These are phyloP conservation scores for Morpho achilles DNA, from an alignment of 2,888 invertebrate genomes.

Conservation along the genomic window DNA sequence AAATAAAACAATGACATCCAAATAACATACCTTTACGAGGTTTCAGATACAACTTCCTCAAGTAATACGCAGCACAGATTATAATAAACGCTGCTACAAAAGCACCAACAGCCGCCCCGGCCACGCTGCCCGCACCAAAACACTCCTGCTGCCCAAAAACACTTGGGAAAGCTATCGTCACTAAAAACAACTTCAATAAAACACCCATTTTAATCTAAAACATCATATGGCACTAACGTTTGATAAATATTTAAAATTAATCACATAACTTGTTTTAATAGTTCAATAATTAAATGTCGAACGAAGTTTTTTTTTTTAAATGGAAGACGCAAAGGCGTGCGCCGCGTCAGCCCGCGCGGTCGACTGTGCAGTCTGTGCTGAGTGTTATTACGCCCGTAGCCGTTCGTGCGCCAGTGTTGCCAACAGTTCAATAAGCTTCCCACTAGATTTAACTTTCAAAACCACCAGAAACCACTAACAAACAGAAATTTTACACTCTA, in stretches of 20 bases:
- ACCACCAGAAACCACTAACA: too few relatives aligned
- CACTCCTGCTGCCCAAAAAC: constrained; percentile 74
- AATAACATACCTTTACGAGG: constrained; percentile 73
- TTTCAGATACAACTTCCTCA: constrained; percentile 82
- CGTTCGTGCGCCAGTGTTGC: too few relatives aligned
- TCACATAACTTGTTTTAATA: constrained; percentile 65
- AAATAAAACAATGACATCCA: not conserved
- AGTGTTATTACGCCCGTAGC: constrained; percentile 23
- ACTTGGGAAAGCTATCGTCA: constrained; percentile 65
- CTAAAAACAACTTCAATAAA: constrained; percentile 60
- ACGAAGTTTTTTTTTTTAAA: constrained; percentile 39
- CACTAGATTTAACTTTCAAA: too few relatives aligned
- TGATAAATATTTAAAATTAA: constrained; percentile 30
- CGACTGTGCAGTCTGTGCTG: constrained; percentile 44
- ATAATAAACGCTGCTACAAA: constrained; percentile 82
- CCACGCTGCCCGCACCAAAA: constrained; percentile 84
- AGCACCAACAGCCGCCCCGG: constrained; percentile 85
- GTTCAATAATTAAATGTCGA: constrained; percentile 21
- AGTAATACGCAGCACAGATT: constrained; percentile 75
- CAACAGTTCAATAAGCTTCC: too few relatives aligned
- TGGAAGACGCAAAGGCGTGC: constrained; percentile 46
- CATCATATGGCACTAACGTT: constrained; percentile 71
- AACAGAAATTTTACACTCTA: too few relatives aligned
- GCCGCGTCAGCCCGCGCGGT: constrained; percentile 63
- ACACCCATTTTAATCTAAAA: constrained; percentile 64